phyloP scores from a whole-genome alignment of 2,797 vertebrate species.

The Danionella dracula region DNA sequence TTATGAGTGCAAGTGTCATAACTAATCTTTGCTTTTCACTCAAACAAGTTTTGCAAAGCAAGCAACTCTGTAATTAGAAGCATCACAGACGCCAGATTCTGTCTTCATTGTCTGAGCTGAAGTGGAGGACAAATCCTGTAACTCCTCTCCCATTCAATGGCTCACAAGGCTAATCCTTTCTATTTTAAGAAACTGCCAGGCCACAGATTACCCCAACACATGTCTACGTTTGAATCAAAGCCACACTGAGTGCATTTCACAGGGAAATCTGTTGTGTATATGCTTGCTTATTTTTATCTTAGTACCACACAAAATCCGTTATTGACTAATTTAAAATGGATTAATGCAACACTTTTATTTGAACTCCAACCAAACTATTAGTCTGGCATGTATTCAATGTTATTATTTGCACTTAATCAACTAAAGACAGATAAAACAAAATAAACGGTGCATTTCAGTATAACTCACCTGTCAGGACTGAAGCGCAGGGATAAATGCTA shows the following conservation, averaged over 20 bases:
- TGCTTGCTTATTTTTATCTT: too few relatives aligned
- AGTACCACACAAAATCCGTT: too few relatives aligned
- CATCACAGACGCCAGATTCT: background rate
- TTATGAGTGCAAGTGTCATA: background rate
- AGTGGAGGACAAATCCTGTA: constrained; percentile 4
- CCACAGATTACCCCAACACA: constrained; percentile 62
- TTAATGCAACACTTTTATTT: too few relatives aligned
- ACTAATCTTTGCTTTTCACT: background rate
- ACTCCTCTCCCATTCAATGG: constrained; percentile 18
- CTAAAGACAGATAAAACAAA: too few relatives aligned
- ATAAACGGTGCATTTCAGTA: too few relatives aligned
- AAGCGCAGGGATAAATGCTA: too few relatives aligned
- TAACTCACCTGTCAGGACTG: too few relatives aligned
- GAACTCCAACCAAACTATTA: too few relatives aligned
- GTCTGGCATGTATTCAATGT: too few relatives aligned
- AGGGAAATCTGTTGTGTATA: too few relatives aligned
- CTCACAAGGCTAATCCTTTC: constrained; percentile 67
- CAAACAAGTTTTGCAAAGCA: background rate
- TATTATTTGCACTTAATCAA: too few relatives aligned
- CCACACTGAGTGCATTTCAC: constrained; percentile 1
- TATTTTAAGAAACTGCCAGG: constrained; percentile 67
- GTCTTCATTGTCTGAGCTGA: background rate
- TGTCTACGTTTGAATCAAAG: constrained; percentile 23
- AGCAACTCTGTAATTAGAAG: constrained; percentile 5
- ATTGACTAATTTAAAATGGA: too few relatives aligned